These are phyloP conservation scores for Peromyscus leucopus DNA, from an alignment of 2,113 vertebrate species.

Conservation along the genomic window DNA sequence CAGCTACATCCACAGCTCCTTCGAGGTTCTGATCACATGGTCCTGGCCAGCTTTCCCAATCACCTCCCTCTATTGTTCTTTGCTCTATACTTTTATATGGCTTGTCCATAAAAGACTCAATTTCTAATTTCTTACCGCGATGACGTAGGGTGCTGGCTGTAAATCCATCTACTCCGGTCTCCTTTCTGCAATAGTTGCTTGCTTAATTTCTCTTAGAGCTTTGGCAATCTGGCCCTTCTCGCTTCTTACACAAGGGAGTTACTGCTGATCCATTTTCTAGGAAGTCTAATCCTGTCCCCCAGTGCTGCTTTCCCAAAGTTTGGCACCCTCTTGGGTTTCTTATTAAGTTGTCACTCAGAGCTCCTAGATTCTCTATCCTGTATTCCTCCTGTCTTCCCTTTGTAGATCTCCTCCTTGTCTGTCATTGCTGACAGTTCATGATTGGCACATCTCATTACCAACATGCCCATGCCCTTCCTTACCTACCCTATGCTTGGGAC, in stretches of 20 bases:
- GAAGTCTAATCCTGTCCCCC: neutral
- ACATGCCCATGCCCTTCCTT: accelerated
- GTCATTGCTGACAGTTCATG: neutral
- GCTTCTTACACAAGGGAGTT: neutral
- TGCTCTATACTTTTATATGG: neutral
- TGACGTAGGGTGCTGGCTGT: neutral
- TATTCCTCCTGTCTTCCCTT: neutral
- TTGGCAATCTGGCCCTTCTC: neutral
- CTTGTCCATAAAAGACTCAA: slow-evolving; percentile 3
- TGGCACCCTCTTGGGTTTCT: neutral
- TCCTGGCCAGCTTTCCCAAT: neutral
- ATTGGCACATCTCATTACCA: neutral
- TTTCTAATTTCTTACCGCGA: slow-evolving; percentile 28
- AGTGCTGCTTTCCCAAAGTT: neutral
- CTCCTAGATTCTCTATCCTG: neutral
- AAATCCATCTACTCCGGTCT: neutral
- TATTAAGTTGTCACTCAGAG: neutral
- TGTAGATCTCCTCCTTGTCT: neutral
- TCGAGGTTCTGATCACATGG: neutral
- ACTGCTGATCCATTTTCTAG: neutral
- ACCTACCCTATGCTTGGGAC: neutral
- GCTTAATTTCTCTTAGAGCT: neutral
- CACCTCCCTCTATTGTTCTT: neutral
- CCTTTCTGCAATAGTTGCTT: neutral
- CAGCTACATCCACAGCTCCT: neutral